Evolutionary conservation across 2,113 vertebrate species (phyloP), one percentile per base, ranked within the genome.

Genomic region (Ceyx melanurus): DNA sequence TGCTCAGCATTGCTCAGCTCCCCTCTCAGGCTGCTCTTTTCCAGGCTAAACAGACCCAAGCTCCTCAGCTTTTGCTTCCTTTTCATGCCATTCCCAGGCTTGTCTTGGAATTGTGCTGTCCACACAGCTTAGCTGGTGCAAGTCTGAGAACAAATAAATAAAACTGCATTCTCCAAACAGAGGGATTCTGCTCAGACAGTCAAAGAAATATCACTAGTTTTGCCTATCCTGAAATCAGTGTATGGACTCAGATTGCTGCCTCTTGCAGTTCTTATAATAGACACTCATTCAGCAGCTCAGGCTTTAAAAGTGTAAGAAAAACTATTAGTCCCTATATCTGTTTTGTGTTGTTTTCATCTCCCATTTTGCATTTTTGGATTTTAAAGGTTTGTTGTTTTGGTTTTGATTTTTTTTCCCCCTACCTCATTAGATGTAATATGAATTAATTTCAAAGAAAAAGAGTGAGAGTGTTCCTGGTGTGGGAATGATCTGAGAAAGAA

Each of bases 401-500:
- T 29, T 31, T 51, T 22, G 50, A 10, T 12, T 43, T 31, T 50
- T 50, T 53, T 26, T 50, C 33, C 66, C 37, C 37, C 60, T 12
- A 17, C 58, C 10, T 45, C 20, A 14, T 60, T 33, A 68, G 78
- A 56, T 18, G 6, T 57, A 92, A 53, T 19, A 57, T 9, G 67
- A 91, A 54, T 42, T 29, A 45, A 54, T 13, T 62, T 73, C 50
- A 33, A 46, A 95, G 50, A 45, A n/a, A 35, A 57, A 78, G 37
- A 37, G 10, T 37, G 57, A 82, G 61, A 79, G 13, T 31, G n/a
- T 71, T 56, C 29, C 53, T 57, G 11, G 40, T 33, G 72, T 83
- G 75, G 31, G 60, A 88, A 60, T 23, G 53, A 71, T 71, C 68
- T 70, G 90, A 81, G 92, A 90, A 92, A 88, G 92, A 90, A 90